phyloP scores from a whole-genome alignment of 1,140 invertebrate genomes.

The Dinothrombium tinctorium region DNA sequence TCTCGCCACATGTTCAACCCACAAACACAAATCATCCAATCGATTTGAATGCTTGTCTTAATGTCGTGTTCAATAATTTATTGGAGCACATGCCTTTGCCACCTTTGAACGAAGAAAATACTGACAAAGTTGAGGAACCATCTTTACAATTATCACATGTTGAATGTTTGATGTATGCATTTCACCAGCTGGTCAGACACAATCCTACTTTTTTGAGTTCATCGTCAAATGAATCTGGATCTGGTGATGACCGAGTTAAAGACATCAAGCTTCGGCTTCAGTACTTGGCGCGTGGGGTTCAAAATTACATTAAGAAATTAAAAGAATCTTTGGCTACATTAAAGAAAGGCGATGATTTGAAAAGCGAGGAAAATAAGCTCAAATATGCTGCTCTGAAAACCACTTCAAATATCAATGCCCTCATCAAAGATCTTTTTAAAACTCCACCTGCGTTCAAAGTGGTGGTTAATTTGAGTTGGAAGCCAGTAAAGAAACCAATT shows the following conservation, averaged over 20 bases:
- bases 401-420: conserved; percentile 69
- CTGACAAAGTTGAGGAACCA: conserved; percentile 28
- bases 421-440: conserved; percentile 86
- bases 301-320: conserved; percentile 75
- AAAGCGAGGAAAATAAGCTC: conserved; percentile 22
- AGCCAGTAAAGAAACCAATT: too few species aligned
- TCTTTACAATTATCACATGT: conserved; percentile 74
- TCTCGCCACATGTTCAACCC: conserved; percentile 32
- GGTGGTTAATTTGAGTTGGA: conserved; percentile 61
- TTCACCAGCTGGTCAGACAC: conserved; percentile 63
- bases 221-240: conserved; percentile 28
- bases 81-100: conserved; percentile 44
- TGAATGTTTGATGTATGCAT: conserved; percentile 67
- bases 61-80: conserved; percentile 43
- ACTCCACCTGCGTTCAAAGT: conserved; percentile 76
- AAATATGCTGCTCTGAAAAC: conserved; percentile 45
- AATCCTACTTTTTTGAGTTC: conserved; percentile 45
- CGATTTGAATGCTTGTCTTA: conserved; percentile 43
- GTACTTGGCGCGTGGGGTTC: conserved; percentile 71
- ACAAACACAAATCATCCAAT: conserved; percentile 25
- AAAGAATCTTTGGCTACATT: conserved; percentile 49
- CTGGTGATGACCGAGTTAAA: conserved; percentile 52
- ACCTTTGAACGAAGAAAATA: conserved; percentile 31
- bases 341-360: conserved; percentile 32
- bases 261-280: conserved; percentile 63